Percentiles rank a stretch among this genome's conserved stretches.
Conservation (phyloP, 2,888 invertebrate genomes). For the Tipula lateralis region DNA sequence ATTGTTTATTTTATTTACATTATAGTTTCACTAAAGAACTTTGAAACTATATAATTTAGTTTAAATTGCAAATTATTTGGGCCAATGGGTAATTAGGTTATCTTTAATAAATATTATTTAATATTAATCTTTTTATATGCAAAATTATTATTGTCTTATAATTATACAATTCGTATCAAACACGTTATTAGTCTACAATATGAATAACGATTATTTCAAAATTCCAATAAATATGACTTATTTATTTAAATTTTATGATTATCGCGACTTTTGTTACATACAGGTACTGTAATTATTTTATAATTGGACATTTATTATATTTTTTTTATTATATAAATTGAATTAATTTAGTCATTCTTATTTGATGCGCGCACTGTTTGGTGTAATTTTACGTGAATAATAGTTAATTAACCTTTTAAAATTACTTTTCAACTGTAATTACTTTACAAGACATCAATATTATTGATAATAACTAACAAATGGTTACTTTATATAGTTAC, state of each 20-base stretch:
- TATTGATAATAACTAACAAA: too few species aligned
- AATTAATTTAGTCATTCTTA: neutral
- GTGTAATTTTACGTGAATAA: neutral
- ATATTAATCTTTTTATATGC: too few species aligned
- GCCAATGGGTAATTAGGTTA: neutral
- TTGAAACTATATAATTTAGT: neutral
- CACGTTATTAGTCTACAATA: neutral
- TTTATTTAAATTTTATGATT: neutral
- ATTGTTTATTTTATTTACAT: too few species aligned
- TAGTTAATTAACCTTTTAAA: neutral
- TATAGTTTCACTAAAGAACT: neutral
- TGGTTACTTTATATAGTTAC: too few species aligned
- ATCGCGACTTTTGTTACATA: neutral
- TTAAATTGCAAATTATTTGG: neutral
- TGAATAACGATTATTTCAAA: neutral
- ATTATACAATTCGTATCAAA: neutral
- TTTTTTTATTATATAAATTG: neutral
- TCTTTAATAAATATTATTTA: neutral
- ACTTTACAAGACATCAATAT: too few species aligned
- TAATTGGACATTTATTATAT: neutral
- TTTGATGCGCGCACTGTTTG: neutral
- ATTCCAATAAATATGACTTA: neutral
- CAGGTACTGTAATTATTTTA: neutral
- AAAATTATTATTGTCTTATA: too few species aligned
- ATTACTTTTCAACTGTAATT: neutral